These are phyloP conservation scores for Nephrotoma appendiculata DNA, from an alignment of 2,888 invertebrate species.

Conservation along the genomic window DNA sequence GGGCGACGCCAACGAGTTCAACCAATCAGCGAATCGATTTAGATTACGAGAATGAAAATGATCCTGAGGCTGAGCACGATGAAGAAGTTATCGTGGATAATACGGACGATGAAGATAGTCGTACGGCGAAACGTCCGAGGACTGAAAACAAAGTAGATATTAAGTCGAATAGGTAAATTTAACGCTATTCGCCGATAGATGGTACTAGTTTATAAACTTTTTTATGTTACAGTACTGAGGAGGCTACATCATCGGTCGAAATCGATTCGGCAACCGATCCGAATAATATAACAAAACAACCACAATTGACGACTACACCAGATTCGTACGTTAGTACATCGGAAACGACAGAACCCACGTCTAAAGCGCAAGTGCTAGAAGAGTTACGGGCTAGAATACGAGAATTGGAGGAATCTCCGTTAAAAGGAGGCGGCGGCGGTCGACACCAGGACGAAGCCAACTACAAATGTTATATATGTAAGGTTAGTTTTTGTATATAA, in stretches of 20 bases:
- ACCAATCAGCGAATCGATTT: conserved; percentile 14
- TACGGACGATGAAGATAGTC: conserved; percentile 9
- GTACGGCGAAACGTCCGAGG: conserved; percentile 1
- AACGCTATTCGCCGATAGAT: not conserved
- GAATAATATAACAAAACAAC: conserved; percentile 10
- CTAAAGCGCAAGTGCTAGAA: conserved; percentile 36
- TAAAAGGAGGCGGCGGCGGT: conserved; percentile 6
- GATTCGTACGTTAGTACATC: conserved; percentile 35
- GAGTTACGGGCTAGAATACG: conserved; percentile 41
- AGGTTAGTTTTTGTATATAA: conserved; percentile 36
- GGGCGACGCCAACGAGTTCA: conserved; percentile 12
- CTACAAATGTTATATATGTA: conserved; percentile 59
- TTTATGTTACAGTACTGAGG: conserved; percentile 7
- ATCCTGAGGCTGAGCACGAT: conserved; percentile 28
- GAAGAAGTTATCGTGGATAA: conserved; percentile 33
- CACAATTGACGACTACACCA: conserved; percentile 21
- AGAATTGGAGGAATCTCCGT: conserved; percentile 35
- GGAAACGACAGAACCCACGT: conserved; percentile 31
- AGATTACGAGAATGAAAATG: conserved; percentile 9
- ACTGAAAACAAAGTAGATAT: not conserved
- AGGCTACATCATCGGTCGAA: conserved; percentile 13
- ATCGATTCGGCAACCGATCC: conserved; percentile 12
- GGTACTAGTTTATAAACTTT: not conserved
- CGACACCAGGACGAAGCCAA: conserved; percentile 36
- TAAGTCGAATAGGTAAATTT: not conserved